Percentiles rank a stretch among this genome's conserved stretches.
phyloP scores from a whole-genome alignment of 37 sponge, comb jelly and placozoan genomes.

The Lycopodina hypogea region DNA sequence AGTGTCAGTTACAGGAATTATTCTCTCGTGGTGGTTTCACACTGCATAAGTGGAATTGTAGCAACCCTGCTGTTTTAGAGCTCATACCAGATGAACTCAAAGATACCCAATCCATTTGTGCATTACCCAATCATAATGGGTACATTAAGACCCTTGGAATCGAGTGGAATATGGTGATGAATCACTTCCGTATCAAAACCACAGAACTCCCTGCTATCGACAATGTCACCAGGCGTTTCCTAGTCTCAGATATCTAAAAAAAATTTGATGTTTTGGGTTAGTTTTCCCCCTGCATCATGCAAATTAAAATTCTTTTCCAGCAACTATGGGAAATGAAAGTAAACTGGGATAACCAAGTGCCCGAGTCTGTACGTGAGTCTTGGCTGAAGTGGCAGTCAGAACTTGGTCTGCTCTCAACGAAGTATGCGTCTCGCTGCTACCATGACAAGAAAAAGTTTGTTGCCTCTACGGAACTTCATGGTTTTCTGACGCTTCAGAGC shows the following conservation, averaged over 20 bases:
- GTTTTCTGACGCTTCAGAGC: constrained; percentile 41
- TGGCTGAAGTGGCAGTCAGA: constrained; percentile 35
- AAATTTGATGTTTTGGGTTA: constrained; percentile 42
- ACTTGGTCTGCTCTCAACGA: constrained; percentile 6
- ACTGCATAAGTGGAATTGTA: constrained; percentile 26
- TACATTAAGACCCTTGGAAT: constrained; percentile 45
- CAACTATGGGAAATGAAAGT: constrained; percentile 38
- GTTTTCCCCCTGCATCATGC: constrained; percentile 36
- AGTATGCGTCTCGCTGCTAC: constrained; percentile 25
- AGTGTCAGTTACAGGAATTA: constrained; percentile 18
- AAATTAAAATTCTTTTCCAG: too few species aligned
- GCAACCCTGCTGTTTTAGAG: constrained; percentile 7
- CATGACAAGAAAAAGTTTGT: background rate
- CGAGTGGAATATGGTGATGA: constrained; percentile 17
- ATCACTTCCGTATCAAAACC: constrained; percentile 16
- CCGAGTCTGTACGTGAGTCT: constrained; percentile 1
- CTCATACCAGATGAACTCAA: too few species aligned
- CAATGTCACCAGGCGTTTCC: constrained; percentile 25
- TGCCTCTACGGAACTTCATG: constrained; percentile 1
- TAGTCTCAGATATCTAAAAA: constrained; percentile 31
- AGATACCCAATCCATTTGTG: too few species aligned
- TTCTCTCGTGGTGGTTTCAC: constrained; percentile 17
- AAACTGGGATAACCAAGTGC: constrained; percentile 30
- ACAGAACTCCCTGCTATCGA: background rate
- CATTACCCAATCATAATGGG: constrained; percentile 6